Conservation (phyloP, 1,140 invertebrate genomes). For the Ruditapes philippinarum region DNA sequence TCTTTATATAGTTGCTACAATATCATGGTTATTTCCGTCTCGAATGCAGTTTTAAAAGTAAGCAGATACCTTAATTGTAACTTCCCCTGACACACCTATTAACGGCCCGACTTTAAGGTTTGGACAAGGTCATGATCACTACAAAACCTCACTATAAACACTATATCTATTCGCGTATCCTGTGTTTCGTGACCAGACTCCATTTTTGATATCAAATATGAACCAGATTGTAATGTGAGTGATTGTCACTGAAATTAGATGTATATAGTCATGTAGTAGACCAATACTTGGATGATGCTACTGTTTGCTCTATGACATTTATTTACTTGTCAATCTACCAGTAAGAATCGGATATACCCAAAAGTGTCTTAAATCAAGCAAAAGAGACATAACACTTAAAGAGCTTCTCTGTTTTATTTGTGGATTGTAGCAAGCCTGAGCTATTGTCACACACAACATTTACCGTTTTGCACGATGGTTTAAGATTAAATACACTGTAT, state of each 20-base stretch:
- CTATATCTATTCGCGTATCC: not conserved
- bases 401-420: not conserved
- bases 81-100: not conserved
- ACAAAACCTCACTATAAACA: not conserved
- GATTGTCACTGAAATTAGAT: not conserved
- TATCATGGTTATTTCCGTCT: no score
- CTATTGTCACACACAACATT: slow-evolving; percentile 16
- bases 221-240: not conserved
- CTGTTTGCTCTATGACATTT: slow-evolving; percentile 25
- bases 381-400: slow-evolving; percentile 5
- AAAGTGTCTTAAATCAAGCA: slow-evolving; percentile 7
- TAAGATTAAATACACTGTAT: not conserved
- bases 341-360: slow-evolving; percentile 11
- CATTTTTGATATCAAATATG: slow-evolving; percentile 29
- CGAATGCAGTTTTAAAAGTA: not conserved
- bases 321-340: slow-evolving; percentile 27
- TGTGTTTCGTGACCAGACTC: slow-evolving; percentile 3
- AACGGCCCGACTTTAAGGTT: not conserved
- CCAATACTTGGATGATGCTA: not conserved
- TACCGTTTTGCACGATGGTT: not conserved
- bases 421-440: slow-evolving; percentile 4
- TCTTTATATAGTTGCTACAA: no score
- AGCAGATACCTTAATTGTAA: slow-evolving; percentile 10
- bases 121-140: slow-evolving; percentile 29
- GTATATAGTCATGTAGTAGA: not conserved